Evolutionary conservation across 2,113 vertebrate species (phyloP), one percentile per base, ranked within the genome.

Genomic region (Paraplagusia blochii): DNA sequence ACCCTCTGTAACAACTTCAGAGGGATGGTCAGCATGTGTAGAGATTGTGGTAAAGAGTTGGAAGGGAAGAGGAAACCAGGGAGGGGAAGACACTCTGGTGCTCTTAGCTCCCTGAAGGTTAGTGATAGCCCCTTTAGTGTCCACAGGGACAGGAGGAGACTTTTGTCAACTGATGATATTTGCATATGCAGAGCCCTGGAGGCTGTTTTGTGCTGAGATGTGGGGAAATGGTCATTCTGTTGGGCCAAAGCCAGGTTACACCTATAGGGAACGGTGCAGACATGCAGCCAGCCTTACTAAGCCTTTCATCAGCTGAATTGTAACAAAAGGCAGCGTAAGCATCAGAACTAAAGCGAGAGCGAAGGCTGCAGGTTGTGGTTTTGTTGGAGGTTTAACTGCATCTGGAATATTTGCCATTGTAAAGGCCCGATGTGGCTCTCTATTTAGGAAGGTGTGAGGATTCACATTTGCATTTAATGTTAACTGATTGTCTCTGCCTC

Each of bases 11-110:
- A 77, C 78, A 81, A 77, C 82, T 81, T 74, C 73, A 79, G 79
- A 87, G 72, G 73, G 75, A 72, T 81, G 87, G 85, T 85, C 85
- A 87, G 68, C 77, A 73, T 87, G 76, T 83, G 77, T 47, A 63
- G 72, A 56, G 60, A 56, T 56, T 78, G 78, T 64, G 77, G 77
- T 75, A 38, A 73, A 61, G 58, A 67, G 57, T 33, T 59, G 36
- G 63, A 73, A 35, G 64, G 64, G 63, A 63, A 81, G 66, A 62
- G 16, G 57, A 17, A 53, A 11, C 11, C n/a, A n/a, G n/a, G n/a
- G n/a, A n/a, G n/a, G n/a, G n/a, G n/a, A n/a, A n/a, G 58, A 53
- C 9, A 17, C 38, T 52, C 7, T 47, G 48, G 49, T 66, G 51
- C 36, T 52, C 54, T 62, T 66, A 72, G 60, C 51, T 60, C 69